Evolutionary conservation across 2,888 invertebrate genomes (phyloP).

Genomic region (Criorhina ranunculi): DNA sequence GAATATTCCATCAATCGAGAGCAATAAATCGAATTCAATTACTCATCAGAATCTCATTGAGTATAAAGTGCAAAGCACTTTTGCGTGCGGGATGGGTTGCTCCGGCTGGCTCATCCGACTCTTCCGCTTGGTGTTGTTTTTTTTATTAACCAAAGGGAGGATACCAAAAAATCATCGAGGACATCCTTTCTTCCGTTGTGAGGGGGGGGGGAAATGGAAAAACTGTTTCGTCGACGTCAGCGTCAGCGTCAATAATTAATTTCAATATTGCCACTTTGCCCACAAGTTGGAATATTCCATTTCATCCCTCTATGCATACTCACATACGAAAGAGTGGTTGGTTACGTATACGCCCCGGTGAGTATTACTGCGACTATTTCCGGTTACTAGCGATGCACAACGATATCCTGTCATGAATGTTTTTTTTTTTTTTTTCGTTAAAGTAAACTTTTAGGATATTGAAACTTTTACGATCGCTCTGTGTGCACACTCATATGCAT

Average conservation of each 20-base stretch:
- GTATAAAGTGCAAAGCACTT: slow-evolving; percentile 50
- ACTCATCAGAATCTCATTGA: slow-evolving; percentile 61
- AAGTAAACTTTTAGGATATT: slow-evolving; percentile 57
- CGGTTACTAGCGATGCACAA: background rate
- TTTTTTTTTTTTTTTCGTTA: background rate
- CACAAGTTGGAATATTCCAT: slow-evolving; percentile 31
- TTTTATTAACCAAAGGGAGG: background rate
- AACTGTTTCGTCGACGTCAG: background rate
- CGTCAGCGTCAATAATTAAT: slow-evolving; percentile 59
- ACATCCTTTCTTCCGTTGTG: background rate
- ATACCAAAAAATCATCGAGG: background rate
- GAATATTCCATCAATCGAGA: slow-evolving; percentile 25
- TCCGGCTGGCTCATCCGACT: too few relatives aligned
- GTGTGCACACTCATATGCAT: slow-evolving; percentile 18
- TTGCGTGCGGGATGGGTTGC: background rate
- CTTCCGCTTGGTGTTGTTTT: background rate
- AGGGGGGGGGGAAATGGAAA: background rate
- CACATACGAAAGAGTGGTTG: background rate
- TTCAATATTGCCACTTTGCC: slow-evolving; percentile 33
- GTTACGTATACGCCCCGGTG: slow-evolving; percentile 15
- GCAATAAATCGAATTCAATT: slow-evolving; percentile 68
- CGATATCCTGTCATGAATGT: slow-evolving; percentile 1
- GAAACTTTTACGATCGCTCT: slow-evolving; percentile 43
- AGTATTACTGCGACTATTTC: background rate
- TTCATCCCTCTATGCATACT: background rate